A percentile compares a stretch with the other conserved stretches of the same genome.
Evolutionary conservation across 2,797 vertebrate species (phyloP).

Genomic region (Myripristis murdjan): DNA sequence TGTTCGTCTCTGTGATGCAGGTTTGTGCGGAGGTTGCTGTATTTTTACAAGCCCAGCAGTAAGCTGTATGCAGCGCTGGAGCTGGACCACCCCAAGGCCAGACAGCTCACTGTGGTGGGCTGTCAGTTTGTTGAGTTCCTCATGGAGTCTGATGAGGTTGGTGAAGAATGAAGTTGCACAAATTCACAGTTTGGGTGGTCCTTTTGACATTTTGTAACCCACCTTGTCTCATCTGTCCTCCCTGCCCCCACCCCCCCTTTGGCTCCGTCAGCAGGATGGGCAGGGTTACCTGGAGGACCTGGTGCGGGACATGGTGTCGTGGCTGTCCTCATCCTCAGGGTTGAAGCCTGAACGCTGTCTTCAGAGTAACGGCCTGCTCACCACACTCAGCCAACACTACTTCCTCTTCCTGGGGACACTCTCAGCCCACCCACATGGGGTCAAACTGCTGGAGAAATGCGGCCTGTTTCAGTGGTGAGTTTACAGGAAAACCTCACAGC

Average conservation of each 20-base stretch:
- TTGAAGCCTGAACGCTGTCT: constrained; percentile 95
- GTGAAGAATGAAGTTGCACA: no score
- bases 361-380: constrained; percentile 96
- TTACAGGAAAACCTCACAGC: background rate
- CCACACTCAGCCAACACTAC: constrained; percentile 98
- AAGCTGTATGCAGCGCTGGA: constrained; percentile 95
- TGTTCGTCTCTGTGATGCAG: constrained; percentile 76
- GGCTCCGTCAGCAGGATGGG: constrained; percentile 87
- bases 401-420: constrained; percentile 97
- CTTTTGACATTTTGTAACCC: background rate
- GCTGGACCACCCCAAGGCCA: constrained; percentile 93
- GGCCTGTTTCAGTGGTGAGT: constrained; percentile 98
- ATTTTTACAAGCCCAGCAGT: constrained; percentile 98
- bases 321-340: constrained; percentile 93
- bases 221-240: no score
- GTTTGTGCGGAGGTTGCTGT: constrained; percentile 96
- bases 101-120: constrained; percentile 96
- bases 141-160: constrained; percentile 97
- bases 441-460: constrained; percentile 99
- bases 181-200: background rate
- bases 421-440: constrained; percentile 94
- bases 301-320: constrained; percentile 95
- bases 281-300: constrained; percentile 96
- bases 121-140: constrained; percentile 98
- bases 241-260: no score